phyloP scores from a whole-genome alignment of 2,797 vertebrate genomes.

The Huso huso region DNA sequence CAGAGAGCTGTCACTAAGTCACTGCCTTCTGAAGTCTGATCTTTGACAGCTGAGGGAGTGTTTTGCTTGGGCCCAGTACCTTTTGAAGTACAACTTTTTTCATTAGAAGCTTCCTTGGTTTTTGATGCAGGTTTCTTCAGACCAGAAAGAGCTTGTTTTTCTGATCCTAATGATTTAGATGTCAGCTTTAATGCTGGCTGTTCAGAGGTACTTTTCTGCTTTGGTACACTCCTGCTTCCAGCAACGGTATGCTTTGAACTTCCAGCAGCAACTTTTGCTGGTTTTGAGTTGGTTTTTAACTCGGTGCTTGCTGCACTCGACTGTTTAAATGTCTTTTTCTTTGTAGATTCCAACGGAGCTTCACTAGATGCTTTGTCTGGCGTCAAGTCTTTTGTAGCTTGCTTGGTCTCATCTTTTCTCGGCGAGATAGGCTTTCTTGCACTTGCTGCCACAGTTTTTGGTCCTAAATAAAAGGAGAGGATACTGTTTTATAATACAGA shows the following conservation, averaged over 20 bases:
- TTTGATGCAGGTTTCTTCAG: constrained; percentile 50
- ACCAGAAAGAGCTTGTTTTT: constrained; percentile 48
- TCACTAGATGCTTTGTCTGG: constrained; percentile 45
- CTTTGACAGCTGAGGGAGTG: constrained; percentile 11
- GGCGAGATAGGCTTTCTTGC: constrained; percentile 68
- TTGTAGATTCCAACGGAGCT: constrained; percentile 40
- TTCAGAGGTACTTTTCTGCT: constrained; percentile 58
- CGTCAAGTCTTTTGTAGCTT: constrained; percentile 37
- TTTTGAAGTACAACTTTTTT: constrained; percentile 37
- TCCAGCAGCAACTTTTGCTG: constrained; percentile 40
- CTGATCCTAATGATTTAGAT: constrained; percentile 49
- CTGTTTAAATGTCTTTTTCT: constrained; percentile 65
- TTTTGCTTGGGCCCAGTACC: constrained; percentile 11
- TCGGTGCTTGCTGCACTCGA: constrained; percentile 35
- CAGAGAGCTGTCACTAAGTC: constrained; percentile 9
- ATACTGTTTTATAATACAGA: neutral
- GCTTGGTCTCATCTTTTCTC: constrained; percentile 71
- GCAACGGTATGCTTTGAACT: constrained; percentile 48
- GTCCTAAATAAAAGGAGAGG: constrained; percentile 49
- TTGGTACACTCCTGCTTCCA: constrained; percentile 59
- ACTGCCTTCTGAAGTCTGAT: constrained; percentile 5
- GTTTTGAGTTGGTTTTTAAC: constrained; percentile 61
- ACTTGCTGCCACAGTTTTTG: constrained; percentile 56
- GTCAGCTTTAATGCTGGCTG: constrained; percentile 50
- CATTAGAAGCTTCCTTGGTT: constrained; percentile 34